These are phyloP conservation scores for Pantala flavescens DNA, from an alignment of 1,140 invertebrate species.

Conservation along the genomic window DNA sequence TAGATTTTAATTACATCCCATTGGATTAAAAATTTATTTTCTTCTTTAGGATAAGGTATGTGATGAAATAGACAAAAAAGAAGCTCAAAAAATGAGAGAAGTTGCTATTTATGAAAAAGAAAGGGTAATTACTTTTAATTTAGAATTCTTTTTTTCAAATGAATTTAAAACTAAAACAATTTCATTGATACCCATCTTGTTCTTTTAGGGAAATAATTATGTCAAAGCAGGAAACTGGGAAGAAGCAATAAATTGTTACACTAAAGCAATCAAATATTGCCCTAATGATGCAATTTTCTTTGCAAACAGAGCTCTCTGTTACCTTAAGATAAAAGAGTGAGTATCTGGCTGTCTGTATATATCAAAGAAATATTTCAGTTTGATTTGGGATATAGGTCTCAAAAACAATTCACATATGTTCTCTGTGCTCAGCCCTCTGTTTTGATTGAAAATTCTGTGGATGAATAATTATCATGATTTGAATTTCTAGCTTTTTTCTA, in stretches of 20 bases:
- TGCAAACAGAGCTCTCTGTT: constrained; percentile 80
- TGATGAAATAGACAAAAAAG: constrained; percentile 42
- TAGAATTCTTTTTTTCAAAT: neutral
- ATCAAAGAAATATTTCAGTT: no score
- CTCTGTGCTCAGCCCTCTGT: no score
- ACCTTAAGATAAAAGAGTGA: constrained; percentile 74
- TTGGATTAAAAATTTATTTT: neutral
- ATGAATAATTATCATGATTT: no score
- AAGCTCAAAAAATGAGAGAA: constrained; percentile 38
- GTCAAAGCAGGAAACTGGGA: constrained; percentile 68
- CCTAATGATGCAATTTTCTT: constrained; percentile 69
- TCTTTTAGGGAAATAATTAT: constrained; percentile 61
- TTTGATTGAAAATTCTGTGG: no score
- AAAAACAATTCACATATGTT: no score
- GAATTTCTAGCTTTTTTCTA: no score
- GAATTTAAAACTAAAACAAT: no score
- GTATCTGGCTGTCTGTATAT: constrained; percentile 20
- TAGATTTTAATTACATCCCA: no score
- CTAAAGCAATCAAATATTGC: constrained; percentile 62
- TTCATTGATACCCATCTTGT: no score
- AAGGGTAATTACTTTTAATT: constrained; percentile 34
- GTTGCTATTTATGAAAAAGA: constrained; percentile 48
- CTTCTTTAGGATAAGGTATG: constrained; percentile 52
- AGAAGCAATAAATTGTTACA: constrained; percentile 70
- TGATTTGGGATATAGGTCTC: no score